Evolutionary conservation across 2,888 invertebrate species (phyloP).

Genomic region (Norana najaformis): DNA sequence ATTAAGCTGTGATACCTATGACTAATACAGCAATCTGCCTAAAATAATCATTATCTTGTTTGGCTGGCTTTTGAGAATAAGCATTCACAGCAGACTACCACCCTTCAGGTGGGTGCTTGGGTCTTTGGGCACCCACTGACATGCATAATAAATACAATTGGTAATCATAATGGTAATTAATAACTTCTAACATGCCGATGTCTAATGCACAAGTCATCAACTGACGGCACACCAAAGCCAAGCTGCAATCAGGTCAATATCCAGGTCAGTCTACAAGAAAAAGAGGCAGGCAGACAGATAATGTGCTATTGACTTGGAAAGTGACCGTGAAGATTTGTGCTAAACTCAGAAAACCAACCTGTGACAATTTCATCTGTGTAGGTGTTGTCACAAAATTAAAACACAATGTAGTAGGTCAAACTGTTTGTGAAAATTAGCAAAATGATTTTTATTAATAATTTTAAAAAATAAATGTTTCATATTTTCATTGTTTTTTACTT

Average conservation of each 20-base stretch:
- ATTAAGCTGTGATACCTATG: too few species aligned
- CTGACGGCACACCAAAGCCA: too few species aligned
- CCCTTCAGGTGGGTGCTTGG: too few species aligned
- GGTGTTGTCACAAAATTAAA: not conserved
- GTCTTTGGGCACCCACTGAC: not conserved
- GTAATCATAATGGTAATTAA: too few species aligned
- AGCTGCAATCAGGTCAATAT: too few species aligned
- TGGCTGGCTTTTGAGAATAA: not conserved
- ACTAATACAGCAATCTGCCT: not conserved
- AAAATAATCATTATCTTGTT: not conserved
- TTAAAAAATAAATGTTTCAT: not conserved
- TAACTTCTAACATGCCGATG: too few species aligned
- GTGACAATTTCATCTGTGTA: not conserved
- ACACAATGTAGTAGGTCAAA: too few species aligned
- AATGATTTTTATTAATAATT: not conserved
- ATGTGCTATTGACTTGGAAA: not conserved
- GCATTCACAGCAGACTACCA: not conserved
- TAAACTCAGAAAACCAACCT: not conserved
- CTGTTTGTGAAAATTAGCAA: not conserved
- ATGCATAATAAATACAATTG: not conserved
- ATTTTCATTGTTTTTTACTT: not conserved
- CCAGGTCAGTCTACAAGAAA: too few species aligned
- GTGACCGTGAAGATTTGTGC: not conserved
- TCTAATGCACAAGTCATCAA: too few species aligned
- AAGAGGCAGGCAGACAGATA: too few species aligned